Base-by-base conservation (phyloP, 1,140 invertebrate species). In the Microplitis demolitor region DNA sequence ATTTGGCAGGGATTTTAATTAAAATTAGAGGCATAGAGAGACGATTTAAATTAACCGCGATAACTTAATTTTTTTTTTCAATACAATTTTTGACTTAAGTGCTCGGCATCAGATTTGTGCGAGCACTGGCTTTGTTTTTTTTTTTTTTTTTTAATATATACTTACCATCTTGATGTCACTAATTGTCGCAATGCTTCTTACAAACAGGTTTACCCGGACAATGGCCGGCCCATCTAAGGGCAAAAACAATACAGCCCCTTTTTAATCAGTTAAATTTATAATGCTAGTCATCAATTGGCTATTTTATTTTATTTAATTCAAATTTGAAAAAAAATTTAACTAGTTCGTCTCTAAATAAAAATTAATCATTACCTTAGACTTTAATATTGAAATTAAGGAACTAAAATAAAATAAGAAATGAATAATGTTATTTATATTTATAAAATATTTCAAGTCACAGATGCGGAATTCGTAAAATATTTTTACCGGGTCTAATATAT, bases 131-230 rank as follows among this genome's bases (percentile, higher is more conserved):
- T 54, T 66, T 56, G 24, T 24, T 24, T 24, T 24, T 24, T 24
- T 24, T 24, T 24, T 24, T 78, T 76, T 45, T 45, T 45, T 6
- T 45, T 45, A 45, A 45, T 45, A 72, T 76, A 83, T 87, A 94
- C 94, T 96, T 95, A 96, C 95, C 96, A 97, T 97, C 90, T 97
- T 97, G 89, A 97, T 97, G 92, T 98, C 96, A 92, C 96, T 97
- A 90, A 98, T 97, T 87, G 96, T 97, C 84, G 94, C 95, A 88
- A 98, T 97, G 91, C 94, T 96, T 90, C 96, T 91, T 85, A 98
- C 94, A 92, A 96, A 97, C 89, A 97, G 93, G 92, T 98, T 98
- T 89, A 98, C 95, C 90, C 91, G 93, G 89, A 96, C 94, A 90
- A 96, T 92, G 84, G 95, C 94, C 85, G 95, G 94, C 88, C 94